Evolutionary conservation across 2,113 vertebrate species (phyloP).

Genomic region (Rynchops niger): DNA sequence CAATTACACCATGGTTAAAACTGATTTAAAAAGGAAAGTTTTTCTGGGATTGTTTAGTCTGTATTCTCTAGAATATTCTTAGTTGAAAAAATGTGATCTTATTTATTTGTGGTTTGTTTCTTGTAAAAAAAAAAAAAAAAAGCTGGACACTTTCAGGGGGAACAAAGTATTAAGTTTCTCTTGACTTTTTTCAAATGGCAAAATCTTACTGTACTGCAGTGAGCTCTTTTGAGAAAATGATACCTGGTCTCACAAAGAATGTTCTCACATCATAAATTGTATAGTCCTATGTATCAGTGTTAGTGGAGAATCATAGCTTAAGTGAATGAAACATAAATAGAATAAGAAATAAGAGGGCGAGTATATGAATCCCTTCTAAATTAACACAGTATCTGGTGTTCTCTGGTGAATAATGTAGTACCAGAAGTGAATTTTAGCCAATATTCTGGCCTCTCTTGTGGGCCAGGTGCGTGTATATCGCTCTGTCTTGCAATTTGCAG

Average conservation of each 20-base stretch:
- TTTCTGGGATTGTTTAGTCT: neutral
- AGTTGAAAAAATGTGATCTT: neutral
- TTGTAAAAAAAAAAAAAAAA: neutral
- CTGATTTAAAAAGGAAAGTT: neutral
- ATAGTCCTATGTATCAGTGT: neutral
- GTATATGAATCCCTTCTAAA: neutral
- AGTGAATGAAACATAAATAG: neutral
- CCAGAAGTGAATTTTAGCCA: neutral
- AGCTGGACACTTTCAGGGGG: neutral
- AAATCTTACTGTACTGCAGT: neutral
- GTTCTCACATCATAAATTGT: neutral
- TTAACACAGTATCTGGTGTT: neutral
- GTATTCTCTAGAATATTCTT: neutral
- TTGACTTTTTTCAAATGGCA: neutral
- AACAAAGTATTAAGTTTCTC: neutral
- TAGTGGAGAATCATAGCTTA: neutral
- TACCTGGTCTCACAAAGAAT: neutral
- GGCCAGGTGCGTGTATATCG: accelerated
- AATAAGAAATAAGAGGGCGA: neutral
- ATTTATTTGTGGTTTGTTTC: neutral
- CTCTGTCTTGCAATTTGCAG: neutral
- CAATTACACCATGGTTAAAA: neutral
- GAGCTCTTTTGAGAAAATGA: neutral
- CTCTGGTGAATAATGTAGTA: neutral
- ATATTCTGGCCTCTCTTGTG: neutral